Conservation (phyloP, 2,888 invertebrate species). For the Nemotelus nigrinus region DNA sequence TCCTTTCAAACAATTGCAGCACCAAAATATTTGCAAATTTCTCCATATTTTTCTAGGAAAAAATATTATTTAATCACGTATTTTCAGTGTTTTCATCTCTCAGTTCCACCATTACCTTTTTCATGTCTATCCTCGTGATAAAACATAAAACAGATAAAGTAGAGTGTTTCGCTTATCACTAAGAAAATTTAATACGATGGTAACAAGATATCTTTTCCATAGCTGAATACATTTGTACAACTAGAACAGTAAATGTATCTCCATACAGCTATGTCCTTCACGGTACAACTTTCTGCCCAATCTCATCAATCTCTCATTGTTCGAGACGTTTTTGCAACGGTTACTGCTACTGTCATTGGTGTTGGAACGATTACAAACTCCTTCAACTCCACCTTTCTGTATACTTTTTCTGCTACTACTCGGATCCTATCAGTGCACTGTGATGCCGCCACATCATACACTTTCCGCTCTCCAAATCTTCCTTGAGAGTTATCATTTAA, state of each 20-base stretch:
- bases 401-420: background rate
- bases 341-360: slow-evolving; percentile 34
- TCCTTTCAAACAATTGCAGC: too few relatives aligned
- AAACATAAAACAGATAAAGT: too few relatives aligned
- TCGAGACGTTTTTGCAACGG: slow-evolving; percentile 17
- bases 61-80: too few relatives aligned
- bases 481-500: background rate
- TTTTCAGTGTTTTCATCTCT: too few relatives aligned
- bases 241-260: slow-evolving; percentile 2
- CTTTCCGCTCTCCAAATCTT: slow-evolving; percentile 8
- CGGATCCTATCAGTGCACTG: background rate
- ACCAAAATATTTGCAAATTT: too few relatives aligned
- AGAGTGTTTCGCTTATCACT: slow-evolving; percentile 27
- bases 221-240: slow-evolving; percentile 9
- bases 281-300: slow-evolving; percentile 44
- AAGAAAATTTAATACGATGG: slow-evolving; percentile 43
- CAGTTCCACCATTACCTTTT: too few relatives aligned
- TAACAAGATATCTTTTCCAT: slow-evolving; percentile 25
- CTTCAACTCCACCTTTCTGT: slow-evolving; percentile 14
- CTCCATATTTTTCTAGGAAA: too few relatives aligned
- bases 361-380: slow-evolving; percentile 26
- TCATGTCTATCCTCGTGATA: too few relatives aligned
- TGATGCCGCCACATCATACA: slow-evolving; percentile 9
- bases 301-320: slow-evolving; percentile 46
- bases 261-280: slow-evolving; percentile 36